Evolutionary conservation across 1,140 invertebrate genomes (phyloP).

Genomic region (Trichonephila inaurata): DNA sequence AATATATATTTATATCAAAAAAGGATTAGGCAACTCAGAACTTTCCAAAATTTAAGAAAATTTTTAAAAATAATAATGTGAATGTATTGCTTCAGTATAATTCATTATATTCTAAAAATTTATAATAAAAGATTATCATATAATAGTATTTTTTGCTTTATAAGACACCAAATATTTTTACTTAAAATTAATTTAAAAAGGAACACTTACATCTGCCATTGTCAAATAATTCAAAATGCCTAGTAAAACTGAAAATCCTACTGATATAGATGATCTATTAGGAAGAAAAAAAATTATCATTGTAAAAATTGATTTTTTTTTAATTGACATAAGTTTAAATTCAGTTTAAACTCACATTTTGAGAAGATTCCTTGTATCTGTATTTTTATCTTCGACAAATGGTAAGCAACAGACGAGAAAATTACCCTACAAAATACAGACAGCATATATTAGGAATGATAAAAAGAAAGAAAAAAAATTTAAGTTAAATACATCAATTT

Average conservation of each 20-base stretch:
- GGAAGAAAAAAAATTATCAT: neutral
- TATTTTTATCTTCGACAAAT: constrained; percentile 36
- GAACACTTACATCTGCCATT: constrained; percentile 22
- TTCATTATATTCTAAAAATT: neutral
- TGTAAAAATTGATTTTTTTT: neutral
- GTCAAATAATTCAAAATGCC: constrained; percentile 25
- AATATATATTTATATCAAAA: too few relatives aligned
- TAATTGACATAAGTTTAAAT: neutral
- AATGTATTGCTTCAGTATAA: neutral
- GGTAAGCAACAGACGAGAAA: constrained; percentile 44
- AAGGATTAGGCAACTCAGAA: too few relatives aligned
- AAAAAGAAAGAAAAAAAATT: too few relatives aligned
- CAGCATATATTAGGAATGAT: neutral
- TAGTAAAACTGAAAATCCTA: constrained; percentile 43
- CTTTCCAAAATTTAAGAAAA: too few relatives aligned
- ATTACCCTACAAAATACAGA: neutral
- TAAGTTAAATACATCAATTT: neutral
- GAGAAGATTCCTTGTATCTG: constrained; percentile 31
- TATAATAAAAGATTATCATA: neutral
- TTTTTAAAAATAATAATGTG: too few relatives aligned
- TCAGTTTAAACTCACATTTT: constrained; percentile 2
- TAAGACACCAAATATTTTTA: neutral
- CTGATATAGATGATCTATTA: constrained; percentile 25
- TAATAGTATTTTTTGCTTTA: neutral
- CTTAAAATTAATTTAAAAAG: neutral